A percentile compares a stretch with the other conserved stretches of the same genome.
Conservation (phyloP, 2,888 invertebrate genomes). For the Xestia xanthographa region DNA sequence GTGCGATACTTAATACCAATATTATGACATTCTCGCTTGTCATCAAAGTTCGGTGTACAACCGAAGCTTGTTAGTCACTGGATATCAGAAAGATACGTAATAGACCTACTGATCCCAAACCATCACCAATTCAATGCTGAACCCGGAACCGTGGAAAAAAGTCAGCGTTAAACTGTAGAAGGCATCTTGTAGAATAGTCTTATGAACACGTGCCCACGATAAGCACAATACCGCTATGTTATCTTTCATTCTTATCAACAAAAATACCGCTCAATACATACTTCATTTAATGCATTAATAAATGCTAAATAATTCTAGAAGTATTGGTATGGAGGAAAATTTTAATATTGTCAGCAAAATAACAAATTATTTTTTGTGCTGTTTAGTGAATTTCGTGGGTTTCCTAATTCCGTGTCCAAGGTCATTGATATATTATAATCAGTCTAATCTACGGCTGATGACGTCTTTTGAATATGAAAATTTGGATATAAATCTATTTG, state of each 20-base stretch:
- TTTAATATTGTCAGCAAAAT: background rate
- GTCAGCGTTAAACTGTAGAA: background rate
- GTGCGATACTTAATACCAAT: too few relatives aligned
- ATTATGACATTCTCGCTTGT: too few relatives aligned
- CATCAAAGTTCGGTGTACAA: too few relatives aligned
- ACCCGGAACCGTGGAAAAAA: background rate
- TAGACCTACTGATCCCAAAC: background rate
- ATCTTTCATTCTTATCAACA: slow-evolving; percentile 46
- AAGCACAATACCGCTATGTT: slow-evolving; percentile 12
- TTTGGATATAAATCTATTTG: slow-evolving; percentile 4
- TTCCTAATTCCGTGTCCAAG: slow-evolving; percentile 55
- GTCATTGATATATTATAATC: slow-evolving; percentile 33
- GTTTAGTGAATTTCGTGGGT: slow-evolving; percentile 37
- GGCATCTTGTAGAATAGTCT: slow-evolving; percentile 8
- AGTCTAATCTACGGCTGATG: slow-evolving; percentile 31
- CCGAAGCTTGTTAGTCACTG: too few relatives aligned
- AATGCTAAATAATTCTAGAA: slow-evolving; percentile 6
- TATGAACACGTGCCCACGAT: slow-evolving; percentile 44
- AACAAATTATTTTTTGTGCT: background rate
- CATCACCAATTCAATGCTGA: background rate
- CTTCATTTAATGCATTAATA: slow-evolving; percentile 36
- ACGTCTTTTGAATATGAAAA: slow-evolving; percentile 34
- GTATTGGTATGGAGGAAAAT: background rate
- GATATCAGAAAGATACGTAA: too few relatives aligned
- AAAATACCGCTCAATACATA: slow-evolving; percentile 28